These are phyloP conservation scores for Ophioderma brevispina DNA, from an alignment of 35 echinoderm and acorn worm species.

Conservation along the genomic window DNA sequence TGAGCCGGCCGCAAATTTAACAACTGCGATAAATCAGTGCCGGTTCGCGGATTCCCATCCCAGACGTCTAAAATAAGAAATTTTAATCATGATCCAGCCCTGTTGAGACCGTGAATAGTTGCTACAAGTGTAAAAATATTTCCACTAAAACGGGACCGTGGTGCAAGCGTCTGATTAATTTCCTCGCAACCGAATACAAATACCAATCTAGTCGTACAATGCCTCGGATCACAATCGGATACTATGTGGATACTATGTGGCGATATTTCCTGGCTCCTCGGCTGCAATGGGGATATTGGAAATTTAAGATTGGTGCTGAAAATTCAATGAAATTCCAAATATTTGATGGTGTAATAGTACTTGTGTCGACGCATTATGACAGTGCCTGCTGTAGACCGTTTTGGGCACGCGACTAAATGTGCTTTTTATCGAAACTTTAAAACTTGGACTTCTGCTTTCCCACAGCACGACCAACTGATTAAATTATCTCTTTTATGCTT, in stretches of 20 bases:
- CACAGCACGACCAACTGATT: too few relatives aligned
- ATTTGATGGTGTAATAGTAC: neutral
- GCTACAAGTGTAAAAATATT: neutral
- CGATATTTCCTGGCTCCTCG: neutral
- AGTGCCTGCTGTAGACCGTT: too few relatives aligned
- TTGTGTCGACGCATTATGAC: neutral
- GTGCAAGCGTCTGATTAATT: neutral
- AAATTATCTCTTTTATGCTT: too few relatives aligned
- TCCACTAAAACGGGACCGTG: neutral
- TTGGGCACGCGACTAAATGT: too few relatives aligned
- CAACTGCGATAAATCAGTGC: neutral
- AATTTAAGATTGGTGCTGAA: slow-evolving; percentile 4
- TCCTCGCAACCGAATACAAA: neutral
- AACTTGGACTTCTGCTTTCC: too few relatives aligned
- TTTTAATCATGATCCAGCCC: neutral
- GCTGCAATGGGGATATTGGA: neutral
- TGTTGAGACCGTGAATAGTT: neutral
- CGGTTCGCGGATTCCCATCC: neutral
- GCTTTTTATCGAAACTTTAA: too few relatives aligned
- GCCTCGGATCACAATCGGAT: neutral
- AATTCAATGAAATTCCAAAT: neutral
- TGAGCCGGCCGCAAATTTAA: neutral
- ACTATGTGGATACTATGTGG: too few relatives aligned
- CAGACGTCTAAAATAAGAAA: neutral
- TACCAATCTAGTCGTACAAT: neutral